Conservation (phyloP, 2,797 vertebrate genomes). For the Sibirionetta formosa region DNA sequence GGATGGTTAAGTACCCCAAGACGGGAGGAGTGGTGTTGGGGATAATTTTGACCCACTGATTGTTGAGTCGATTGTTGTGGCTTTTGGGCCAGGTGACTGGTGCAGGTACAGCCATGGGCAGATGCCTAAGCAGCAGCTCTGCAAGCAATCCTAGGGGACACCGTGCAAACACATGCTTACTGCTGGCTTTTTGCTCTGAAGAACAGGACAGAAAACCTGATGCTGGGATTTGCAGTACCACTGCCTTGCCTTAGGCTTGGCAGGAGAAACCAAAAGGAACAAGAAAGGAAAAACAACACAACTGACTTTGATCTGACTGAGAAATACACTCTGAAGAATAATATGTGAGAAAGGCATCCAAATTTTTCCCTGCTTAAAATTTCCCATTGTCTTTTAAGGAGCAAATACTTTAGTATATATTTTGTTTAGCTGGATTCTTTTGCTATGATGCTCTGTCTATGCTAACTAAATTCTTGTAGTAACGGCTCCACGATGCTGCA, state of each 20-base stretch:
- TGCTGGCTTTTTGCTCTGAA: neutral
- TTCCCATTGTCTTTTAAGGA: conserved; percentile 64
- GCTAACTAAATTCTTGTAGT: conserved; percentile 42
- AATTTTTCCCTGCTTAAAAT: conserved; percentile 19
- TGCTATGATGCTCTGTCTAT: conserved; percentile 67
- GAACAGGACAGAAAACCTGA: neutral
- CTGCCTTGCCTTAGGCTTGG: neutral
- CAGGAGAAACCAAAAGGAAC: neutral
- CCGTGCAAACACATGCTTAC: rapidly evolving
- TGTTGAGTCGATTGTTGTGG: neutral
- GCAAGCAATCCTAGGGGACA: neutral
- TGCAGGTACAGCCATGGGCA: neutral
- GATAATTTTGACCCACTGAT: neutral
- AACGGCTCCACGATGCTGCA: conserved; percentile 39
- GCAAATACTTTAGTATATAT: conserved; percentile 49
- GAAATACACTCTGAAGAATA: conserved; percentile 4
- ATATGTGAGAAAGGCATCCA: neutral
- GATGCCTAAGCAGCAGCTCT: neutral
- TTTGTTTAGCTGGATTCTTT: conserved; percentile 72
- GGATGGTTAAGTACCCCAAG: neutral
- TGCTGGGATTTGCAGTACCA: rapidly evolving
- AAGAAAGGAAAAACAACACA: neutral
- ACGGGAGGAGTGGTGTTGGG: neutral
- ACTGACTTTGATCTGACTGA: neutral
- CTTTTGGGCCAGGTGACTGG: neutral